Conservation (phyloP, 1,140 invertebrate genomes). For the Drosophila lacertosa region DNA sequence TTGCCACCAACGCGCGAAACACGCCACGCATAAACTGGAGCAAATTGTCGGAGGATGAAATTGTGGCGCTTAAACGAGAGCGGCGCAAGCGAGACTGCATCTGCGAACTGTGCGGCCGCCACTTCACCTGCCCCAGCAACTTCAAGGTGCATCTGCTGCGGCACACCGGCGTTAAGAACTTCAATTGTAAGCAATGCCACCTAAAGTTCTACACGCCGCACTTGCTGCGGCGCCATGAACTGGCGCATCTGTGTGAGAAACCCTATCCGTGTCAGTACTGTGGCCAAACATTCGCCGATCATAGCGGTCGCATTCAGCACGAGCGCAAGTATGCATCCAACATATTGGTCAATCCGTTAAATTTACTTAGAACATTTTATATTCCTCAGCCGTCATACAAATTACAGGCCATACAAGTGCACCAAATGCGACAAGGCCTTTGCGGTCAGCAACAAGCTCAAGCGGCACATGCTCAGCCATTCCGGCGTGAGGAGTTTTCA, state of each 20-base stretch:
- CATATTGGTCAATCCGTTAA: neutral
- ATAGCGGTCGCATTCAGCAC: conserved; percentile 60
- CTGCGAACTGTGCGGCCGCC: conserved; percentile 62
- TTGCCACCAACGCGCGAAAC: conserved; percentile 32
- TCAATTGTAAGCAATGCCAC: conserved; percentile 49
- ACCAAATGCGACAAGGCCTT: conserved; percentile 98
- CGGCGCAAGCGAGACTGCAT: conserved; percentile 67
- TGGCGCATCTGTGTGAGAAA: conserved; percentile 39
- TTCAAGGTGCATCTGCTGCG: conserved; percentile 68
- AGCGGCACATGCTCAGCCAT: conserved; percentile 98
- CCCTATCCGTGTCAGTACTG: conserved; percentile 62
- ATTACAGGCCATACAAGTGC: conserved; percentile 97
- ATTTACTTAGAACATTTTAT: neutral
- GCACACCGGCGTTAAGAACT: conserved; percentile 52
- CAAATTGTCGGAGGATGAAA: conserved; percentile 57
- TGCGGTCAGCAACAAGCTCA: conserved; percentile 98
- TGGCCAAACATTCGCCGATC: conserved; percentile 53
- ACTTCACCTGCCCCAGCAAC: conserved; percentile 67
- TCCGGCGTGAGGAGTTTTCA: conserved; percentile 89
- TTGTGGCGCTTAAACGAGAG: conserved; percentile 57
- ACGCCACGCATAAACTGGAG: conserved; percentile 59
- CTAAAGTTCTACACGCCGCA: conserved; percentile 64
- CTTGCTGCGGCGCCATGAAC: conserved; percentile 54
- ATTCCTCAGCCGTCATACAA: conserved; percentile 53
- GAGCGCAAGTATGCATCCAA: conserved; percentile 51